Percentiles rank a stretch among this genome's conserved stretches.
phyloP scores from a whole-genome alignment of 2,888 invertebrate species.

The Aphodius granarius region DNA sequence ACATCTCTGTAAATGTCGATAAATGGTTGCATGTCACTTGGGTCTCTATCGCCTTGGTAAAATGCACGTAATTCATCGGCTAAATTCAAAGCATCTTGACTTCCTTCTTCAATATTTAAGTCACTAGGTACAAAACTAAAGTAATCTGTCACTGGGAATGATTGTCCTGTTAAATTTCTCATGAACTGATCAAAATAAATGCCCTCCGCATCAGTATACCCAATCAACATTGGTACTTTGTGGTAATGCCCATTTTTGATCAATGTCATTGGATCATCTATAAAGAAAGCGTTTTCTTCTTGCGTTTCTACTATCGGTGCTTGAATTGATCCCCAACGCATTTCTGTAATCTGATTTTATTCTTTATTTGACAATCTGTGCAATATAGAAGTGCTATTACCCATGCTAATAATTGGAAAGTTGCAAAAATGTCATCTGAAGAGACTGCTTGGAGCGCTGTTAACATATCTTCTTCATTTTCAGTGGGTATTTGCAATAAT shows the following conservation, averaged over 20 bases:
- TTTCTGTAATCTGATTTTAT: neutral
- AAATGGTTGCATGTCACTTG: neutral
- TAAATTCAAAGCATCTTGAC: slow-evolving; percentile 1
- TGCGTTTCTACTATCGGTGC: slow-evolving; percentile 30
- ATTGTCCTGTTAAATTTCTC: neutral
- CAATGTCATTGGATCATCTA: slow-evolving; percentile 24
- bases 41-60: slow-evolving; percentile 13
- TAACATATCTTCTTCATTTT: slow-evolving; percentile 55
- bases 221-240: slow-evolving; percentile 31
- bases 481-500: slow-evolving; percentile 61
- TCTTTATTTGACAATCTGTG: neutral
- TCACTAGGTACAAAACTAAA: slow-evolving; percentile 18
- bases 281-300: slow-evolving; percentile 29
- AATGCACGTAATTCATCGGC: neutral
- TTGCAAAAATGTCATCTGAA: neutral
- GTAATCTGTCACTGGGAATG: slow-evolving; percentile 1
- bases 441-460: slow-evolving; percentile 32
- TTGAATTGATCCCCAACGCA: slow-evolving; percentile 6
- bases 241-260: slow-evolving; percentile 27
- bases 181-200: slow-evolving; percentile 8
- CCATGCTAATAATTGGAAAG: neutral
- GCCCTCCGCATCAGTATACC: slow-evolving; percentile 29
- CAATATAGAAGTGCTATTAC: neutral
- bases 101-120: slow-evolving; percentile 7
- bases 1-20: slow-evolving; percentile 17